Evolutionary conservation across 2,113 vertebrate species (phyloP), one percentile per base, ranked within the genome.

Genomic region (Callipepla californica): DNA sequence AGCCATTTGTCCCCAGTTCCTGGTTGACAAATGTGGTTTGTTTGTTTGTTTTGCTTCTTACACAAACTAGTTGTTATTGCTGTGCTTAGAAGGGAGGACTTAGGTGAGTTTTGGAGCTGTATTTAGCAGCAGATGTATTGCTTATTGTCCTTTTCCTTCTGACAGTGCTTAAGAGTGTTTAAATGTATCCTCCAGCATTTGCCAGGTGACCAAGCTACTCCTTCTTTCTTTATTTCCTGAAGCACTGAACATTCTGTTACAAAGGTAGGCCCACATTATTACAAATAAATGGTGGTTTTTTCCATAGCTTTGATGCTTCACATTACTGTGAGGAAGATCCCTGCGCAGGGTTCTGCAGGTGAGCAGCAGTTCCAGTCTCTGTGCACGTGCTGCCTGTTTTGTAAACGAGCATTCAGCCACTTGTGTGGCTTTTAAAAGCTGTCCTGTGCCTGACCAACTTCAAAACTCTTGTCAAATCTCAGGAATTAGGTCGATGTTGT

Each of bases 81-180:
- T 1, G 3, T 1, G 3, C 20, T 44, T 47, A 36, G 45, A 32
- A 25, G 50, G 7, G 11, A 18, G 61, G 22, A 1, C 74, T 75
- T 34, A 62, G 32, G 8, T 73, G 47, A 38, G 32, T 34, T 76
- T 66, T 42, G 48, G 38, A 25, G 47, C n/a, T 34, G 32, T 58
- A 22, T 51, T 22, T 74, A 51, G 61, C 30, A 65, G 57, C n/a
- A 75, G 51, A 11, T 59, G 18, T 1, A 2, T 10, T 38, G 26
- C 30, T 3, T 13, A 13, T 38, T 4, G 1, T n/a, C 22, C 5
- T 25, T 18, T 15, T 51, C 21, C 51, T 36, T 82, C 23, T 45
- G 22, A 36, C 55, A 72, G 13, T 45, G 17, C 20, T 57, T 50
- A 8, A n/a, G 22, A 50, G 6, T 19, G 6, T 34, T 76, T 7